Evolutionary conservation across 2,113 vertebrate species (phyloP), one percentile per base, ranked within the genome.

Genomic region (Nicator chloris): DNA sequence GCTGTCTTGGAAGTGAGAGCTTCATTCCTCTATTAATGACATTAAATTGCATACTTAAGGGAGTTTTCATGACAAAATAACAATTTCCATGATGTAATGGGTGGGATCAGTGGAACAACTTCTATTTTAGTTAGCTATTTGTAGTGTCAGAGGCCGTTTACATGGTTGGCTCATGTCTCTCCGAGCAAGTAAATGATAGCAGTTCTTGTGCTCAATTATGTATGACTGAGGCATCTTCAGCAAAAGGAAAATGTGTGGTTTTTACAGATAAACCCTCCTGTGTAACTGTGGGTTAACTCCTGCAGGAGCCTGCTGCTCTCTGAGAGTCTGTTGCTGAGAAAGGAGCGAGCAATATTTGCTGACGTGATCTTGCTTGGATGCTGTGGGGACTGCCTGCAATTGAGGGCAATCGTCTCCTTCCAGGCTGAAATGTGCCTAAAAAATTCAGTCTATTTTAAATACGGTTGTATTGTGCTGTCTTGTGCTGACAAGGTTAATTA

Each of bases 1-100:
- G 91, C 90, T 96, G 44, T 83, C 88, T 91, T 88, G 45, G 39
- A 88, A 97, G 82, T 45, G 57, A 91, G 49, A 56, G 33, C 15
- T 24, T 84, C 13, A 26, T 59, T 85, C 70, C 47, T 64, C 4
- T 89, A 66, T 95, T 65, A 90, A 76, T 88, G 68, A 90, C 54
- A 72, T 57, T 57, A 61, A 84, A 51, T 54, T 57, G 33, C 27
- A 17, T 70, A n/a, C 70, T 90, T 81, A 51, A 92, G 64, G 69
- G 57, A 39, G 53, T 92, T 90, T 91, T 90, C 61, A 68, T 85
- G 78, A 77, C 70, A 83, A 68, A 95, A 79, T 76, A 53, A 72
- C 39, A 9, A 49, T 66, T 94, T 95, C 76, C 44, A 33, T 96
- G 79, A 84, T 60, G 56, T 85, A 92, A 88, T 56, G 68, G 79